Percentiles rank a stretch among this genome's conserved stretches.
Conservation (phyloP, 1,140 invertebrate species). For the Papilio helenus region DNA sequence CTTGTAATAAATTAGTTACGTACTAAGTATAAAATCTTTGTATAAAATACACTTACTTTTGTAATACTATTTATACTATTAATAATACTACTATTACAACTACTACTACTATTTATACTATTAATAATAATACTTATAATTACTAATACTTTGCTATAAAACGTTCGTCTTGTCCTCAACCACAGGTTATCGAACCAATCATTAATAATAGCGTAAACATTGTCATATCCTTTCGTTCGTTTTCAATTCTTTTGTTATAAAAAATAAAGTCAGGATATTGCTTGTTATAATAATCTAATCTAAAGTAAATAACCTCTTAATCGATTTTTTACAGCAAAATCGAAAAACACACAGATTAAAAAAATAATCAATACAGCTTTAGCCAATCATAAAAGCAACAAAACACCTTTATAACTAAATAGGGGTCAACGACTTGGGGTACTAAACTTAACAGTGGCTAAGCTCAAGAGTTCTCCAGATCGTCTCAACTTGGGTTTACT, state of each 20-base stretch:
- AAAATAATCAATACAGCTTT: neutral
- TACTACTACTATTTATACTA: no score
- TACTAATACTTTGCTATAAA: neutral
- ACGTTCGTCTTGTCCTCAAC: neutral
- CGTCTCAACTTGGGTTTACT: neutral
- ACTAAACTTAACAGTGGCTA: neutral
- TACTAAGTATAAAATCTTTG: neutral
- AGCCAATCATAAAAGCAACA: neutral
- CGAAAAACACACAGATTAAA: neutral
- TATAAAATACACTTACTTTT: no score
- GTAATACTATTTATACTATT: no score
- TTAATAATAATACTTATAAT: no score
- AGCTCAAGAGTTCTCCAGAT: neutral
- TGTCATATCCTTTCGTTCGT: neutral
- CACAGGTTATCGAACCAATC: neutral
- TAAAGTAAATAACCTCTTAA: neutral
- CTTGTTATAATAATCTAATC: neutral
- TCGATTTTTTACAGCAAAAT: neutral
- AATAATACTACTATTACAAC: no score
- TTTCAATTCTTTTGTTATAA: neutral
- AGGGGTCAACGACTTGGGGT: neutral
- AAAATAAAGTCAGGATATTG: neutral
- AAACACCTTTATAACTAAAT: neutral
- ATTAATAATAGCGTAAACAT: neutral
- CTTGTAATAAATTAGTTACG: neutral